Evolutionary conservation across 1,140 invertebrate genomes (phyloP), one percentile per base, ranked within the genome.

Genomic region (Cyclina sinensis): DNA sequence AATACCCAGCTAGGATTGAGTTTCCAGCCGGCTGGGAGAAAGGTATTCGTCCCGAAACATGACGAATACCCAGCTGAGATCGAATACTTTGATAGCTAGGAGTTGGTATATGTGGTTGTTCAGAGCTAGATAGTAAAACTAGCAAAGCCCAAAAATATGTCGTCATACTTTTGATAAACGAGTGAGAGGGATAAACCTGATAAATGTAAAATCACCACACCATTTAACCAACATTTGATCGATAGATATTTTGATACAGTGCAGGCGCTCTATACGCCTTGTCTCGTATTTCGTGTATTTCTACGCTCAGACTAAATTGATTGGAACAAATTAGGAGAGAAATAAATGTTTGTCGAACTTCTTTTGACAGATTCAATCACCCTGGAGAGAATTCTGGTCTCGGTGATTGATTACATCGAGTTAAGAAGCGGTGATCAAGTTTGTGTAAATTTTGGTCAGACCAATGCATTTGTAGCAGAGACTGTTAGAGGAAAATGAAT

Each of bases 361-460:
- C 46, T 78, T 78, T 78, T 78, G 74, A 78, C 74, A 78, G 74
- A 78, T 78, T 78, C 74, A 78, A 78, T 78, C 74, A 78, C 74
- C 74, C 74, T 35, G 18, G 74, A 78, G 74, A 78, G 30, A 46
- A 51, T 78, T 30, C 46, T 78, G 24, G 46, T 46, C 4, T 21
- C n/a, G 16, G 30, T 78, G 74, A 78, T 78, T 78, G 74, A 78
- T 78, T 78, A 37, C 74, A 78, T 35, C 32, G 46, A 78, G 18
- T n/a, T 16, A 51, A 24, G n/a, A 16, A 30, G 27, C 74, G 24
- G 74, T 54, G 74, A 78, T 78, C 43, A 78, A 78, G 74, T 78
- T 78, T 57, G 76, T 57, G n/a, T 51, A 70, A 51, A 80, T 74
- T 88, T 74, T 74, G 24, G 78, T 37, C 65, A 39, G 14, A 70